Base-by-base conservation (phyloP, 1,140 invertebrate species). In the Zeugodacus cucurbitae region DNA sequence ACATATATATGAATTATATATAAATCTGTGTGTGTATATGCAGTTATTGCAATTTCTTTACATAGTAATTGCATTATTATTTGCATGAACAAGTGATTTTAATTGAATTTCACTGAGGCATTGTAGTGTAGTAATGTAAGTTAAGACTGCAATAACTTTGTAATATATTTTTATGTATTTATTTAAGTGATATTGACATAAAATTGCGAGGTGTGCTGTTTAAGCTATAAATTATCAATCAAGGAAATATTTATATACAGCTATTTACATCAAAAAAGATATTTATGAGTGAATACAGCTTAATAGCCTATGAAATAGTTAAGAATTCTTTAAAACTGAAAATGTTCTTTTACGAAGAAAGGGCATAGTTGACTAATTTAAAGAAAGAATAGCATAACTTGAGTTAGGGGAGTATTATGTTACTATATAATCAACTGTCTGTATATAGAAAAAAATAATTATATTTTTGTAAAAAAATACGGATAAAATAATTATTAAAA, bases 21-120 rank as follows among this genome's bases (percentile, higher is more conserved):
- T 74, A 6, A 37, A 3, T 74, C 8, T 74, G 1, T 41, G 20
- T 41, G 34, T 48, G 17, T 26, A 3, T 37, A 37, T 41, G 67
- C 6, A 17, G 10, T 29, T 82, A 48, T 82, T 82, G 26, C n/a
- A 57, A 57, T 54, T 37, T 87, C 22, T 37, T 87, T 32, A 44
- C 29, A 10, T 22, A 10, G 54, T 59, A 59, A 59, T 87, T 59
- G 34, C 54, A 87, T 87, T 87, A 87, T 87, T 87, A 87, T 87
- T 87, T 82, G 74, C 74, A 82, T 82, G 74, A 82, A 82, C 74
- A 82, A 82, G 59, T 87, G 86, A 64, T 59, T 59, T 64, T 64
- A 59, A 87, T 87, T 87, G 54, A 87, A 59, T 87, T 87, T 59
- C 59, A 26, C 57, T 57, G 57, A 11, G 59, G 29, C 58, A 59